Base-by-base conservation (phyloP, 37 sponge, comb jelly and placozoan genomes). In the Petrosia ficiformis region DNA sequence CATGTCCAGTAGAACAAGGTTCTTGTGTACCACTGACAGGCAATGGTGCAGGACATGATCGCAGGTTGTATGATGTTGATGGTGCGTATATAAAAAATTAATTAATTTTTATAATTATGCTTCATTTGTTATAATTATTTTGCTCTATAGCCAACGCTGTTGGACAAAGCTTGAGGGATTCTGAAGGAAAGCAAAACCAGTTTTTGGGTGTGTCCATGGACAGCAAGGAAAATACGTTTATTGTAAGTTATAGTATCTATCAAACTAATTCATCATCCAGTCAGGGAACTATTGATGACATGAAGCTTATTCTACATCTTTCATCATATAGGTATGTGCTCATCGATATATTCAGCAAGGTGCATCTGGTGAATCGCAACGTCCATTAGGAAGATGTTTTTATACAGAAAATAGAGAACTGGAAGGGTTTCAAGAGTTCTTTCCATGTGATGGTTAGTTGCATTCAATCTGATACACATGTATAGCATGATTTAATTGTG, bases 121-220 rank as follows among this genome's bases (percentile, higher is more conserved):
- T 8, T 14, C 14, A 19, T 48, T 48, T 19, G 54, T 48, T 8
- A 19, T 48, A 14, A 48, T 14, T 14, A 19, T 8, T 14, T 19
- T 48, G 54, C 54, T 19, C 14, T 48, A 14, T 48, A 48, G 8
- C 8, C 54, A 48, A 14, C 14, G 54, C 54, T 19, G 14, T 19
- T 14, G 14, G 54, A 41, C n/a, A n/a, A n/a, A n/a, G n/a, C n/a
- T n/a, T n/a, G n/a, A n/a, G n/a, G 26, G 65, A 32, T 19, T 8
- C 3, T 38, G 86, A 85, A 57, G 21, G 60, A 8, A 85, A 85
- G 60, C 19, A 39, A 4, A 41, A 41, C 1, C 86, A 85, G 80
- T 74, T 85, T 29, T 59, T 85, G 37, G 86, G 86, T 42, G 79
- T 67, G 26, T 58, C 66, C 29, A 74, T 85, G 79, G 79, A 72